Conservation (phyloP, 2,797 vertebrate species). For the Syngnathus acus region DNA sequence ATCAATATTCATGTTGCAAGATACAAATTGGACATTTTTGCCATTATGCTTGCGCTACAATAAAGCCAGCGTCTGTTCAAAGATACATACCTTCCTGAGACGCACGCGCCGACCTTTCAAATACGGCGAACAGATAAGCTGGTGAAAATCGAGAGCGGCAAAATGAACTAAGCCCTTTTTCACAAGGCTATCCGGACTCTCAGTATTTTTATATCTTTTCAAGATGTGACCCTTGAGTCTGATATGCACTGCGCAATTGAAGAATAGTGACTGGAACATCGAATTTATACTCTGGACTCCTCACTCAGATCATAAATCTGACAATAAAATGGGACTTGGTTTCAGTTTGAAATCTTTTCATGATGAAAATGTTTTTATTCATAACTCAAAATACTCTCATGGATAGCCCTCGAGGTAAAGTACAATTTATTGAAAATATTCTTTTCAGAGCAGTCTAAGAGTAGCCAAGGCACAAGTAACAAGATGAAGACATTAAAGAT, state of each 20-base stretch:
- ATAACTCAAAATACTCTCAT: conserved; percentile 1
- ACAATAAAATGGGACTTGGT: conserved; percentile 23
- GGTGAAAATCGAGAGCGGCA: conserved; percentile 12
- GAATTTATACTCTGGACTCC: conserved; percentile 11
- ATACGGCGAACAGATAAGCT: conserved; percentile 1
- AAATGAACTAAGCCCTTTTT: conserved; percentile 13
- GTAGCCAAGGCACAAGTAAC: conserved; percentile 24
- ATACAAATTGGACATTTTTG: conserved; percentile 33
- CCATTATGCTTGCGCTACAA: conserved; percentile 21
- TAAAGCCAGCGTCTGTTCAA: conserved; percentile 15
- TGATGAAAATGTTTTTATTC: conserved; percentile 27
- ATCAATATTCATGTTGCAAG: conserved; percentile 26
- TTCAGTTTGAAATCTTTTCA: conserved; percentile 27
- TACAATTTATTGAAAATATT: conserved; percentile 16
- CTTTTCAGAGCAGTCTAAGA: conserved; percentile 18
- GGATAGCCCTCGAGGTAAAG: conserved; percentile 29
- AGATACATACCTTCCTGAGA: conserved; percentile 16
- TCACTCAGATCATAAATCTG: conserved; percentile 25
- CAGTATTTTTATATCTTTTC: conserved; percentile 13
- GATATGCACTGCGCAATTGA: conserved; percentile 10
- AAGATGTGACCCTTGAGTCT: conserved; percentile 7
- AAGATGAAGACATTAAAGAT: conserved; percentile 48
- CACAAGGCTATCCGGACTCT: conserved; percentile 25
- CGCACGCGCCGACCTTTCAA: conserved; percentile 12
- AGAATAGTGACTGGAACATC: conserved; percentile 16